Conservation (phyloP, 2,888 invertebrate genomes). For the Drosophila anomelani region DNA sequence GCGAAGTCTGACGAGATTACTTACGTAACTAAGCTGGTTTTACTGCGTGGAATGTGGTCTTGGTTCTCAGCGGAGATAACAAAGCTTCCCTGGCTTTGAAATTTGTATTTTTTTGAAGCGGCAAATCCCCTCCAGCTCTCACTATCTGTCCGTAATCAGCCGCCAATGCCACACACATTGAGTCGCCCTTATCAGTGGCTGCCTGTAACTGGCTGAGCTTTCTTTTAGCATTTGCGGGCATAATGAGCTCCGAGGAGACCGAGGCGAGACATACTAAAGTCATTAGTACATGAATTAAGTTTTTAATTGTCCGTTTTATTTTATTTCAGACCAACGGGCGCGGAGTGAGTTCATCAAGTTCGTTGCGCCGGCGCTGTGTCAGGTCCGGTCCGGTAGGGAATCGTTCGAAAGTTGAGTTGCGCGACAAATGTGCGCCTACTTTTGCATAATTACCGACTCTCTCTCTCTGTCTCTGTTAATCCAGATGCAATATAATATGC, state of each 20-base stretch:
- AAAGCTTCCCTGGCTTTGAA: background rate
- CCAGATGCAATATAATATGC: constrained; percentile 23
- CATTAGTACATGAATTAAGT: constrained; percentile 9
- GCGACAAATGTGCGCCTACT: constrained; percentile 9
- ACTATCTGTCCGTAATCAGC: constrained; percentile 12
- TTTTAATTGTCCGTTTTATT: constrained; percentile 21
- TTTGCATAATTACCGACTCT: constrained; percentile 9
- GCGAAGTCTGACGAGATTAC: background rate
- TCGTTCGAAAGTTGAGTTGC: constrained; percentile 18
- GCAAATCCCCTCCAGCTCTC: constrained; percentile 3
- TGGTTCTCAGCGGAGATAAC: background rate
- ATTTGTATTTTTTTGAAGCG: background rate
- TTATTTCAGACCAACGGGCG: background rate
- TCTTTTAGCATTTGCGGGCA: background rate
- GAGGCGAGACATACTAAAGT: background rate
- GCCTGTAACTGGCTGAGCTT: background rate
- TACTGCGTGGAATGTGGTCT: constrained; percentile 1
- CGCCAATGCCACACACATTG: background rate
- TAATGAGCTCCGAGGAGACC: constrained; percentile 6
- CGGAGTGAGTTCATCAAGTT: constrained; percentile 8
- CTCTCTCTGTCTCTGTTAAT: background rate
- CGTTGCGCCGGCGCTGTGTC: constrained; percentile 5
- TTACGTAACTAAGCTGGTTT: constrained; percentile 14
- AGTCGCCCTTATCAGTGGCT: constrained; percentile 5
- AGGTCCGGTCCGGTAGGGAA: constrained; percentile 5